phyloP scores from a whole-genome alignment of 2,888 invertebrate species.

The Dryococelus australis region DNA sequence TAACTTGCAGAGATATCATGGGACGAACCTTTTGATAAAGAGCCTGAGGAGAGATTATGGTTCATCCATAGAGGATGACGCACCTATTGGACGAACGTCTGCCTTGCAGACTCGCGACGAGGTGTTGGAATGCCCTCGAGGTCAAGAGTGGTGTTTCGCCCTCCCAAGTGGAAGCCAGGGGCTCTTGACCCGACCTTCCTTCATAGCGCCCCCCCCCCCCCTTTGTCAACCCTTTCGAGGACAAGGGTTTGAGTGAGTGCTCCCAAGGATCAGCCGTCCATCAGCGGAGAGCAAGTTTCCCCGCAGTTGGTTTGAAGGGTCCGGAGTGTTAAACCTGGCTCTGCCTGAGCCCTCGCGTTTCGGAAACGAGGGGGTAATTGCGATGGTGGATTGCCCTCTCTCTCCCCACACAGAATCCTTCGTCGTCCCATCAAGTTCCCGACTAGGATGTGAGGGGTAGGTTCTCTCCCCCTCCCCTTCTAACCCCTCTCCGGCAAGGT shows the following conservation, averaged over 20 bases:
- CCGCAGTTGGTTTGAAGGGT: not conserved
- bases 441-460: too few relatives aligned
- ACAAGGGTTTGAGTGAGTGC: not conserved
- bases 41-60: too few relatives aligned
- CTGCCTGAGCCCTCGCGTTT: not conserved
- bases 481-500: too few relatives aligned
- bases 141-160: not conserved
- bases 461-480: too few relatives aligned
- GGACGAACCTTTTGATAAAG: too few relatives aligned
- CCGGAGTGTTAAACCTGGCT: not conserved
- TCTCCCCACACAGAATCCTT: too few relatives aligned
- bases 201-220: not conserved
- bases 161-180: not conserved
- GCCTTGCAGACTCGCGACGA: not conserved
- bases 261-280: not conserved
- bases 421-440: too few relatives aligned
- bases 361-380: not conserved
- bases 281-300: not conserved
- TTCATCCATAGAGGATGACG: too few relatives aligned
- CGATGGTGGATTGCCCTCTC: not conserved
- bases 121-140: not conserved
- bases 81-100: too few relatives aligned
- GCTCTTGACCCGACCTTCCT: not conserved
- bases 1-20: too few relatives aligned
- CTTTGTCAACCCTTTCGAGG: too few relatives aligned